phyloP scores from a whole-genome alignment of 1,140 invertebrate genomes.

The Idris sp. region DNA sequence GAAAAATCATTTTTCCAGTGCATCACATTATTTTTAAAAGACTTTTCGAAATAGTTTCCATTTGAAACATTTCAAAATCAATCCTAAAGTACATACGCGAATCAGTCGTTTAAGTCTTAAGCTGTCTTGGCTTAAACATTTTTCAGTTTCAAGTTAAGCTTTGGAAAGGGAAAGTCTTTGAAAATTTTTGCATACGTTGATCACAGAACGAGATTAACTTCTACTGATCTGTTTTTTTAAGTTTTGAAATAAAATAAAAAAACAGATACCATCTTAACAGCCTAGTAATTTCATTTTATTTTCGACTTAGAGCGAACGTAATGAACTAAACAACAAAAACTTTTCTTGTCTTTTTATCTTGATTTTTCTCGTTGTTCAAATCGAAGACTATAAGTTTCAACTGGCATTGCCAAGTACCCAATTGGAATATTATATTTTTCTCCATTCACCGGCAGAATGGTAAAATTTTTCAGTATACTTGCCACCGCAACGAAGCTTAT shows the following conservation, averaged over 20 bases:
- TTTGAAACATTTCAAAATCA: no score
- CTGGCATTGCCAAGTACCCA: constrained; percentile 84
- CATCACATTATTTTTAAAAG: no score
- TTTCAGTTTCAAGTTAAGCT: constrained; percentile 8
- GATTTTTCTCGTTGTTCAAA: constrained; percentile 77
- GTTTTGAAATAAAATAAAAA: constrained; percentile 5
- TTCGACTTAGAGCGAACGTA: constrained; percentile 8
- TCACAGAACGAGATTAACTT: constrained; percentile 35
- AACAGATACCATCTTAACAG: constrained; percentile 61
- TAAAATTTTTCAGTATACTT: constrained; percentile 86
- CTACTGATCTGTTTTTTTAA: constrained; percentile 13
- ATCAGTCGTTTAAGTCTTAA: constrained; percentile 28
- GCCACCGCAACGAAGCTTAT: constrained; percentile 86
- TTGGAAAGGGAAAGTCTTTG: constrained; percentile 32
- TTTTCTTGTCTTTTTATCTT: constrained; percentile 2
- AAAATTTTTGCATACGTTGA: constrained; percentile 10
- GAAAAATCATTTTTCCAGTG: no score
- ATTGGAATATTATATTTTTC: constrained; percentile 74
- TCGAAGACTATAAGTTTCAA: constrained; percentile 82
- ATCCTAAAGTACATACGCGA: constrained; percentile 5
- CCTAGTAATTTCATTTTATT: constrained; percentile 71
- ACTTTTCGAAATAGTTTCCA: no score
- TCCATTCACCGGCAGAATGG: constrained; percentile 79
- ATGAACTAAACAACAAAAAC: no score
- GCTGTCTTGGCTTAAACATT: not conserved